phyloP scores from a whole-genome alignment of 2,888 invertebrate genomes.

The Drosophila lacicola region DNA sequence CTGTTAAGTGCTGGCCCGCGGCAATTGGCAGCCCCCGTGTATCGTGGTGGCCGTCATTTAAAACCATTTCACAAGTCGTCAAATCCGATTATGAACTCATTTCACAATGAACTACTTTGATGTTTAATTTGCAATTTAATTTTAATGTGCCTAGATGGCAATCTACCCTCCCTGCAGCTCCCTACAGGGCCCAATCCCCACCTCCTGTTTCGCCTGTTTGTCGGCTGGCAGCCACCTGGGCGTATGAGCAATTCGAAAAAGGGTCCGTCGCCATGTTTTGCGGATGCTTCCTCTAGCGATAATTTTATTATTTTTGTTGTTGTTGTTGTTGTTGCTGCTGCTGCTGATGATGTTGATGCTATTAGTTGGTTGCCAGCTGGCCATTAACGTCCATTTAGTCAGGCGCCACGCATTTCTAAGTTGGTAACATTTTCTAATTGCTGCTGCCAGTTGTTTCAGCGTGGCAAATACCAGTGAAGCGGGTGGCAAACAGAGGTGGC shows the following conservation, averaged over 20 bases:
- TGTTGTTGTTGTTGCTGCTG: conserved; percentile 36
- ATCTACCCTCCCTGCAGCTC: background rate
- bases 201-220: background rate
- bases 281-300: conserved; percentile 52
- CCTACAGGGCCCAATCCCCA: background rate
- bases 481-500: background rate
- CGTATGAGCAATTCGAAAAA: conserved; percentile 72
- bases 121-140: conserved; percentile 81
- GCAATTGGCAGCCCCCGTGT: conserved; percentile 1
- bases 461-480: background rate
- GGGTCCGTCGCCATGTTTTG: conserved; percentile 29
- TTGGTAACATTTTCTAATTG: conserved; percentile 77
- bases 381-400: conserved; percentile 80
- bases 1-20: conserved; percentile 12
- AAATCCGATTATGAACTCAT: conserved; percentile 81
- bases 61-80: conserved; percentile 80
- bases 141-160: conserved; percentile 66
- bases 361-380: conserved; percentile 79
- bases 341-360: conserved; percentile 54
- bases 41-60: conserved; percentile 52
- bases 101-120: conserved; percentile 76
- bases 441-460: conserved; percentile 67
- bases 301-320: conserved; percentile 72
- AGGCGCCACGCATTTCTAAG: conserved; percentile 78
- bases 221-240: conserved; percentile 60